A percentile compares a stretch with the other conserved stretches of the same genome.
Conservation (phyloP, 2,888 invertebrate species). For the Orthosia gothica region DNA sequence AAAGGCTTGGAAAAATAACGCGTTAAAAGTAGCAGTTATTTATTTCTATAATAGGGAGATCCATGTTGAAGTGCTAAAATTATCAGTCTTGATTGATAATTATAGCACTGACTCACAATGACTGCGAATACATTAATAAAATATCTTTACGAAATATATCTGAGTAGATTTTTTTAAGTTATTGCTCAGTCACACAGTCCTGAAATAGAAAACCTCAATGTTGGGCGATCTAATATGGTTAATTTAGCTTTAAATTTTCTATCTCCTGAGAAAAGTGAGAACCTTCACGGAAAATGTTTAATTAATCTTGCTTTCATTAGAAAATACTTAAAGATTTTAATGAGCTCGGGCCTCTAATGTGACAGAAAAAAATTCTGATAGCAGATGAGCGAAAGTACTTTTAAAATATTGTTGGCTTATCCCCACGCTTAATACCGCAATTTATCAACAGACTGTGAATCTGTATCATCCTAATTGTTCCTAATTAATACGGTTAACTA, state of each 20-base stretch:
- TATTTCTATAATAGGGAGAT: background rate
- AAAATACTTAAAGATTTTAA: background rate
- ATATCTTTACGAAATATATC: constrained; percentile 11
- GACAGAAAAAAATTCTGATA: background rate
- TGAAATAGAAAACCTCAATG: constrained; percentile 25
- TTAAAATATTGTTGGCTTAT: background rate
- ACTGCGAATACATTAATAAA: constrained; percentile 7
- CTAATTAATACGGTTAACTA: constrained; percentile 67
- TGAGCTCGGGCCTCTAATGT: background rate
- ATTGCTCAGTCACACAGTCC: constrained; percentile 15
- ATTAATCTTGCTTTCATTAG: constrained; percentile 1
- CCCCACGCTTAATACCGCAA: background rate
- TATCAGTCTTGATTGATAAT: constrained; percentile 12
- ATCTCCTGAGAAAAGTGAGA: background rate
- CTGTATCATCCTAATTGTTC: constrained; percentile 50
- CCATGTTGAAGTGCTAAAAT: background rate
- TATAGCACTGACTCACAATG: too few species aligned
- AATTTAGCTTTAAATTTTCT: constrained; percentile 6
- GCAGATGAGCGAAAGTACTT: background rate
- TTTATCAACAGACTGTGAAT: constrained; percentile 24
- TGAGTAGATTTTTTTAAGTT: constrained; percentile 4
- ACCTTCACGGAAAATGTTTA: constrained; percentile 1
- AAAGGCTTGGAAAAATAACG: constrained; percentile 9
- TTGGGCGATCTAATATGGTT: constrained; percentile 8
- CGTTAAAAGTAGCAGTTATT: constrained; percentile 14